Evolutionary conservation across 2,113 vertebrate genomes (phyloP).

Genomic region (Callaeas wilsoni): DNA sequence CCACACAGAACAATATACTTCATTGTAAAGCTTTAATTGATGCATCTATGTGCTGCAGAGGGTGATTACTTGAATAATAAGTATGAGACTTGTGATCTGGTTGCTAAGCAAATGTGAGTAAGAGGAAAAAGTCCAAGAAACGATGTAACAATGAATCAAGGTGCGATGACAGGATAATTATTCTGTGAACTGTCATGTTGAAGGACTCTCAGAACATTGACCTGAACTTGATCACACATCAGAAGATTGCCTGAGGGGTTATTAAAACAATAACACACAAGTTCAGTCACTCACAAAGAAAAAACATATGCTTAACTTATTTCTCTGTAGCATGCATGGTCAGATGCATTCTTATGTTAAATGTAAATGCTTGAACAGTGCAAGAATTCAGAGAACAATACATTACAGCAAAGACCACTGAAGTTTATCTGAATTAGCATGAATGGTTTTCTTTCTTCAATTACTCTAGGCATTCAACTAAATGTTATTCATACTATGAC

Average conservation of each 20-base stretch:
- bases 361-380: constrained; percentile 19
- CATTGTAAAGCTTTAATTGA: constrained; percentile 60
- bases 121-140: constrained; percentile 45
- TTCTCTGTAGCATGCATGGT: neutral
- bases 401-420: neutral
- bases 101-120: constrained; percentile 58
- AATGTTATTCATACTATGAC: constrained; percentile 35
- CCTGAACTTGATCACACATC: constrained; percentile 26
- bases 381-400: constrained; percentile 33
- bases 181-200: constrained; percentile 54
- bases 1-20: constrained; percentile 36
- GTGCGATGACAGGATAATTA: constrained; percentile 55
- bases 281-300: neutral
- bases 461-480: constrained; percentile 19
- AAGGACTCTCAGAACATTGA: constrained; percentile 64
- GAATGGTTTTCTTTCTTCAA: constrained; percentile 20
- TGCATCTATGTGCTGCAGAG: constrained; percentile 32
- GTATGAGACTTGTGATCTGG: constrained; percentile 44
- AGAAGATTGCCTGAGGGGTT: constrained; percentile 50
- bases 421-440: constrained; percentile 57
- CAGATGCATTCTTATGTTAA: constrained; percentile 16
- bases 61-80: constrained; percentile 61
- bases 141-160: constrained; percentile 54
- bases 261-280: constrained; percentile 65
- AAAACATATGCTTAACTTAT: neutral